A percentile compares a stretch with the other conserved stretches of the same genome.
These are phyloP conservation scores for Endomychus coccineus DNA, from an alignment of 2,888 invertebrate genomes.

Conservation along the genomic window DNA sequence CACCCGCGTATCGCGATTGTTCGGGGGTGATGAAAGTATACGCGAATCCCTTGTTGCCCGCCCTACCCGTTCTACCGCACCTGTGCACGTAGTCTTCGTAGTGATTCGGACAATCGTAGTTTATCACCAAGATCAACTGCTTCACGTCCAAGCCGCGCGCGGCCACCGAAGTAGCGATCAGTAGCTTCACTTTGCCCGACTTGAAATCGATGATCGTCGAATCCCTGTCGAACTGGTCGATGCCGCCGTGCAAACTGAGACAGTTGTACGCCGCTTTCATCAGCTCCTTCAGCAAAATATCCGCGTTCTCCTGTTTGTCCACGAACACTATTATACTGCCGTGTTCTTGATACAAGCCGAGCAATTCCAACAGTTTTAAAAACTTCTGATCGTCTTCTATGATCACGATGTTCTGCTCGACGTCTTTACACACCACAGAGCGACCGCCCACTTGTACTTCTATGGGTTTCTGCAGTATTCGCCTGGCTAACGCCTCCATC, in stretches of 20 bases:
- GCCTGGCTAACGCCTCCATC: slow-evolving; percentile 95
- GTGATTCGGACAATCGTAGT: slow-evolving; percentile 99
- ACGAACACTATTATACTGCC: slow-evolving; percentile 96
- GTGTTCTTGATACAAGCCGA: slow-evolving; percentile 87
- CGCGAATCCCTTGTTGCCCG: slow-evolving; percentile 94
- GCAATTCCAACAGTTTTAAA: slow-evolving; percentile 91
- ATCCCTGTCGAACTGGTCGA: slow-evolving; percentile 98
- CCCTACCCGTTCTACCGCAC: slow-evolving; percentile 84
- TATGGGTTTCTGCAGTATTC: slow-evolving; percentile 89
- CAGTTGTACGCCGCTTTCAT: slow-evolving; percentile 96
- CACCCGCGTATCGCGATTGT: slow-evolving; percentile 77
- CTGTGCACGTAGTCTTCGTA: slow-evolving; percentile 99
- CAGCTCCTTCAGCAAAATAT: slow-evolving; percentile 83
- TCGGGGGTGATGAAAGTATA: slow-evolving; percentile 96
- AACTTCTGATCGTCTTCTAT: slow-evolving; percentile 96
- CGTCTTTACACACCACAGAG: slow-evolving; percentile 95
- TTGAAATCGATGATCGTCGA: slow-evolving; percentile 98
- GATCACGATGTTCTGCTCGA: slow-evolving; percentile 89
- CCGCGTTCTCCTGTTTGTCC: slow-evolving; percentile 97
- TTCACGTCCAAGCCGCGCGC: slow-evolving; percentile 98
- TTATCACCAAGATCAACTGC: slow-evolving; percentile 92
- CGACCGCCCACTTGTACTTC: slow-evolving; percentile 91
- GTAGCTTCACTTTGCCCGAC: slow-evolving; percentile 71
- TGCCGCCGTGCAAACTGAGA: slow-evolving; percentile 96
- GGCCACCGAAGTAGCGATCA: slow-evolving; percentile 97